These are phyloP conservation scores for Porites cylindrica DNA, from an alignment of 92 coral and sea anemone species.

Conservation along the genomic window DNA sequence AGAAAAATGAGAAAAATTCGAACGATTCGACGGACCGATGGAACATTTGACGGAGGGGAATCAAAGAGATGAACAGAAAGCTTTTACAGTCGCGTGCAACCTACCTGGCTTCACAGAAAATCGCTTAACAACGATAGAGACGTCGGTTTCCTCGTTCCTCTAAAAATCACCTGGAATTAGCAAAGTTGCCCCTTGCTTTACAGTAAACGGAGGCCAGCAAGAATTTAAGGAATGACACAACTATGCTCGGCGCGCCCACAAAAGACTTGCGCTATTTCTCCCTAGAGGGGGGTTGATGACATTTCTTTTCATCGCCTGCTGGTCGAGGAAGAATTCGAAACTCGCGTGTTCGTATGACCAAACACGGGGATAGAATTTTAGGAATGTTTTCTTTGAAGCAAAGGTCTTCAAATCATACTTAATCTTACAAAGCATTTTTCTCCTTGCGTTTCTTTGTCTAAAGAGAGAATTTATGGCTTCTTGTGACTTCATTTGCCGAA, in stretches of 20 bases:
- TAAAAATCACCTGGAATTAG: conserved; percentile 54
- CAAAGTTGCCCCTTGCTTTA: conserved; percentile 53
- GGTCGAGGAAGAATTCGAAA: conserved; percentile 85
- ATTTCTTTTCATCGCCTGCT: conserved; percentile 73
- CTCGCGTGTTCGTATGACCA: conserved; percentile 64
- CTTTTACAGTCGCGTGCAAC: conserved; percentile 30
- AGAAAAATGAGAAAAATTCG: conserved; percentile 99
- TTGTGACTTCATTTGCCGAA: not conserved
- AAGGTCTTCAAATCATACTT: conserved; percentile 60
- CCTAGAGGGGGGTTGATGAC: conserved; percentile 93
- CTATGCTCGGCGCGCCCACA: conserved; percentile 99
- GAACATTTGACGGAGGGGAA: conserved; percentile 83
- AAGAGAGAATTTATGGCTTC: conserved; percentile 31
- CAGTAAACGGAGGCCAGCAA: conserved; percentile 87
- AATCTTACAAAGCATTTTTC: conserved; percentile 27
- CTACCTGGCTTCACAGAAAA: conserved; percentile 15
- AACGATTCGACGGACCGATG: conserved; percentile 92
- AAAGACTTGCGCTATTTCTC: conserved; percentile 81
- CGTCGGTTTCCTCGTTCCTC: conserved; percentile 19
- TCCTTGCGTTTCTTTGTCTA: not conserved
- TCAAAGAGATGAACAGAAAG: conserved; percentile 55
- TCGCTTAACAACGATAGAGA: conserved; percentile 18
- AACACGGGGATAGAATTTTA: conserved; percentile 77
- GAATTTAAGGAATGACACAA: conserved; percentile 98
- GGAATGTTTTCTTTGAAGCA: conserved; percentile 47